Percentiles rank a stretch among this genome's conserved stretches.
Conservation (phyloP, 2,797 vertebrate genomes). For the Hipposideros larvatus region DNA sequence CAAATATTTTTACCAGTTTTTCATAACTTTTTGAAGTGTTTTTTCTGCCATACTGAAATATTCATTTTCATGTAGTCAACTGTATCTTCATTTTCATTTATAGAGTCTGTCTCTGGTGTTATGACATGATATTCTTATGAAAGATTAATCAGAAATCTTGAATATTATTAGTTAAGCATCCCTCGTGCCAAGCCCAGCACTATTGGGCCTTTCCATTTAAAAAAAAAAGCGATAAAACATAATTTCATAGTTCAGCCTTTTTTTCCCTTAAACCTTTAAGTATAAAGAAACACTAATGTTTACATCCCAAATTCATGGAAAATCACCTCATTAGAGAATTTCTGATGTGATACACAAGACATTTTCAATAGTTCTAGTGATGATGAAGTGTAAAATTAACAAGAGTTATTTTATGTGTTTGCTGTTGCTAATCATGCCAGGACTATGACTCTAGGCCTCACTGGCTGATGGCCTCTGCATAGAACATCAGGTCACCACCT, state of each 20-base stretch:
- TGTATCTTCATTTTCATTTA: constrained; percentile 41
- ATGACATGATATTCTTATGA: neutral
- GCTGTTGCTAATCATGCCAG: constrained; percentile 52
- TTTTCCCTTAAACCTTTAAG: neutral
- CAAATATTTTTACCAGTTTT: constrained; percentile 41
- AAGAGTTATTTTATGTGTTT: neutral
- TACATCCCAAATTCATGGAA: neutral
- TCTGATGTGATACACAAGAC: neutral
- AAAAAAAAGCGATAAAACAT: neutral
- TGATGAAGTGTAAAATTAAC: neutral
- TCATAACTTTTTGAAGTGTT: neutral
- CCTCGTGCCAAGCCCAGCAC: neutral
- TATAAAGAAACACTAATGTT: neutral
- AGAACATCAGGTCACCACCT: constrained; percentile 64
- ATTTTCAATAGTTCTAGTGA: neutral
- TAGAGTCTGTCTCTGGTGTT: constrained; percentile 1
- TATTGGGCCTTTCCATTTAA: neutral
- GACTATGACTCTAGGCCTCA: constrained; percentile 59
- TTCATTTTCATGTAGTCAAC: constrained; percentile 35
- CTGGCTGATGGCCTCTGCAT: constrained; percentile 49
- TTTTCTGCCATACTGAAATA: neutral
- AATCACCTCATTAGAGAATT: neutral
- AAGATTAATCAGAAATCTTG: constrained; percentile 48
- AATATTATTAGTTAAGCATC: neutral
- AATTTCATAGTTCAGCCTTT: constrained; percentile 30